Evolutionary conservation across 2,888 invertebrate species (phyloP).

Genomic region (Suillia variegata): DNA sequence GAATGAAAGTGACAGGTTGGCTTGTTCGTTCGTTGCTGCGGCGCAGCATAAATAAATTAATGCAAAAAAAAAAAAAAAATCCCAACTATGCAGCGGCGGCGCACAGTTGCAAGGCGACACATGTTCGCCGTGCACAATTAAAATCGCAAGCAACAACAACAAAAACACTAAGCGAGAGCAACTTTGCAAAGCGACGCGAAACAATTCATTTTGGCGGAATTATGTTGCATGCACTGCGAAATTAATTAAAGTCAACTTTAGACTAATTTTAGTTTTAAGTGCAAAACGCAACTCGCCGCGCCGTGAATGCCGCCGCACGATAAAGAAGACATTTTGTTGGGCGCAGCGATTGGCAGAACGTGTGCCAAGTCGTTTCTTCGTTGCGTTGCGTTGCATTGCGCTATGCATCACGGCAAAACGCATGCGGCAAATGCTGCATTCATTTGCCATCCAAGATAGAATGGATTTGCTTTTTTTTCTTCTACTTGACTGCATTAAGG

Average conservation of each 20-base stretch:
- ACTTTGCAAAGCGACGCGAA: slow-evolving; percentile 25
- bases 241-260: slow-evolving; percentile 24
- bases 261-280: background rate
- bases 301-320: background rate
- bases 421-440: too few relatives aligned
- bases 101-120: slow-evolving; percentile 6
- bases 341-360: too few relatives aligned
- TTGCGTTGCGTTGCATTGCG: background rate
- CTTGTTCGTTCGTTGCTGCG: background rate
- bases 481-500: too few relatives aligned
- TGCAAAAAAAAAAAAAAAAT: too few relatives aligned
- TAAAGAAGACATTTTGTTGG: too few relatives aligned
- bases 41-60: slow-evolving; percentile 5
- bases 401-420: background rate
- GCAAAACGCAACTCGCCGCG: too few relatives aligned
- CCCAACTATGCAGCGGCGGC: too few relatives aligned
- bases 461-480: too few relatives aligned
- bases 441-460: too few relatives aligned
- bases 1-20: slow-evolving; percentile 17
- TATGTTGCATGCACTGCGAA: slow-evolving; percentile 25
- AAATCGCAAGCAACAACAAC: slow-evolving; percentile 26
- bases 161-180: too few relatives aligned
- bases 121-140: slow-evolving; percentile 25
- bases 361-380: background rate
- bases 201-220: slow-evolving; percentile 26